Conservation (phyloP, 2,797 vertebrate species). For the Thunnus albacares region DNA sequence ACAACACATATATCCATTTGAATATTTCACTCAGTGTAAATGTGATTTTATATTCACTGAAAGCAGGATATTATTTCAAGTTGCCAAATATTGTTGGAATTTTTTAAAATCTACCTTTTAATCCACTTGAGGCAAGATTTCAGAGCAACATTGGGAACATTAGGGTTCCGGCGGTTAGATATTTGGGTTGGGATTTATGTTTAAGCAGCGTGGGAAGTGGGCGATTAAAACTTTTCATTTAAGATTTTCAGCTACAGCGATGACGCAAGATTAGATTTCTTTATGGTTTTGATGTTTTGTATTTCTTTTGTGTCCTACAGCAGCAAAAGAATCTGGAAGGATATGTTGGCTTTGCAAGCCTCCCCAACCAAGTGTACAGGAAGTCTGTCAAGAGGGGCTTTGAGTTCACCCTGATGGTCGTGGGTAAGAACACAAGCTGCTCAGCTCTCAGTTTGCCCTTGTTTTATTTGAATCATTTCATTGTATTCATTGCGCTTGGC, state of each 20-base stretch:
- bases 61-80: not conserved
- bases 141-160: not conserved
- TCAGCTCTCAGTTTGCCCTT: conserved; percentile 36
- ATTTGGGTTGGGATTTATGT: not conserved
- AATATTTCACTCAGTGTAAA: not conserved
- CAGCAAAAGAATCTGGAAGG: conserved; percentile 99
- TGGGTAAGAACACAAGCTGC: conserved; percentile 89
- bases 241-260: not conserved
- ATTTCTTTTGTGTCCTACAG: conserved; percentile 75
- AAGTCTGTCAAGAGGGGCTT: conserved; percentile 99
- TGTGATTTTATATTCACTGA: not conserved
- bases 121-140: not conserved
- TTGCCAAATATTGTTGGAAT: not conserved
- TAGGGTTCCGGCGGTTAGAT: not conserved
- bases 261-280: conserved; percentile 4
- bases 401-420: conserved; percentile 99
- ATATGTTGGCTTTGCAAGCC: conserved; percentile 99
- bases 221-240: not conserved
- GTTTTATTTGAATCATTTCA: conserved; percentile 68
- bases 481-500: conserved; percentile 66
- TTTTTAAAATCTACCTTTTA: not conserved
- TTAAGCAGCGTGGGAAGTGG: not conserved
- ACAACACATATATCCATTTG: not conserved
- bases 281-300: conserved; percentile 31
- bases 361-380: conserved; percentile 99